Percentiles rank a stretch among this genome's conserved stretches.
These are phyloP conservation scores for Paguma larvata DNA, from an alignment of 2,797 vertebrate genomes.

Conservation along the genomic window DNA sequence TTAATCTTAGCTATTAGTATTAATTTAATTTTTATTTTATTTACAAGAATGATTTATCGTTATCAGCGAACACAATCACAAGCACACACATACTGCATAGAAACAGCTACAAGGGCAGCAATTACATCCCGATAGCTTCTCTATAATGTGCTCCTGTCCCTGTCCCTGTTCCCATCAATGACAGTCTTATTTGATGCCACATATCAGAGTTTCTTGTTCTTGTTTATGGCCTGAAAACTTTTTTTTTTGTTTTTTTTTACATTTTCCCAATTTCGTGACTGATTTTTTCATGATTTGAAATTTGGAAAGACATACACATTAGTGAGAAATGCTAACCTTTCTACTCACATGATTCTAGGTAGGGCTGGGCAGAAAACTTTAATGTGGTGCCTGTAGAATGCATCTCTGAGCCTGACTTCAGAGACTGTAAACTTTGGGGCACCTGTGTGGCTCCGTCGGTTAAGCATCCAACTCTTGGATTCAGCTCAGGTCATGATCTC, in stretches of 20 bases:
- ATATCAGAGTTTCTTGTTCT: not conserved
- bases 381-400: not conserved
- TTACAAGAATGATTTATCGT: not conserved
- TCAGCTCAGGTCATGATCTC: no score
- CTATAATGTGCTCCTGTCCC: not conserved
- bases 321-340: not conserved
- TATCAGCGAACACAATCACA: not conserved
- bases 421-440: not conserved
- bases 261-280: not conserved
- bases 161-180: not conserved
- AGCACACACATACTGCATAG: not conserved
- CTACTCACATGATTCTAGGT: not conserved
- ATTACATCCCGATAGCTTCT: not conserved
- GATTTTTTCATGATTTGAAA: not conserved
- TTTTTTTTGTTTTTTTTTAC: not conserved
- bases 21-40: not conserved
- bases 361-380: not conserved
- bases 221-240: not conserved
- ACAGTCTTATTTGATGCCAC: not conserved
- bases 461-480: no score
- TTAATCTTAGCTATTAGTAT: not conserved
- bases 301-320: not conserved
- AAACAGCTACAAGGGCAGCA: not conserved
- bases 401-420: not conserved
- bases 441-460: no score